Evolutionary conservation across 2,113 vertebrate genomes (phyloP).

Genomic region (Macaca mulatta): DNA sequence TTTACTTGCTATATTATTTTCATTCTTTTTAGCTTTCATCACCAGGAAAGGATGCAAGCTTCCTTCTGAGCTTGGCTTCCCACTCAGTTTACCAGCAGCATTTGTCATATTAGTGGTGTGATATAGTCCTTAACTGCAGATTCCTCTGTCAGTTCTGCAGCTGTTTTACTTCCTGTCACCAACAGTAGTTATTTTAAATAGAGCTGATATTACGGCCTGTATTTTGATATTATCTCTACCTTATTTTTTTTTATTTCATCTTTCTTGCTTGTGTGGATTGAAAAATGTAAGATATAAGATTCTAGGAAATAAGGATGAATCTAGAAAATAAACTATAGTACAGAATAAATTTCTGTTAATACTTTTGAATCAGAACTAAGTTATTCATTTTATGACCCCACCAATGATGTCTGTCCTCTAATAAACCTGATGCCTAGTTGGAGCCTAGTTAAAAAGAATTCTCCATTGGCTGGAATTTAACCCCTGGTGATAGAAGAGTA

Average conservation of each 20-base stretch:
- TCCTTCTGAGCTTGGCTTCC: not conserved
- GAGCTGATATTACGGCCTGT: not conserved
- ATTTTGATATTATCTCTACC: not conserved
- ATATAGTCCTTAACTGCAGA: not conserved
- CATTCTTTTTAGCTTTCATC: constrained; percentile 36
- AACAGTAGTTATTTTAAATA: constrained; percentile 40
- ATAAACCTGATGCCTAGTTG: not conserved
- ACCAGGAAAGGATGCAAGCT: not conserved
- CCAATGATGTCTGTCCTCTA: not conserved
- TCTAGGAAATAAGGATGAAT: not conserved
- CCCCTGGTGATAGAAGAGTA: not conserved
- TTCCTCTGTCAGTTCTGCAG: not conserved
- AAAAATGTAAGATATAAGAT: not conserved
- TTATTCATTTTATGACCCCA: not conserved
- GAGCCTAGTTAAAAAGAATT: not conserved
- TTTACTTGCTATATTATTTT: constrained; percentile 20
- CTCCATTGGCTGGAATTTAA: not conserved
- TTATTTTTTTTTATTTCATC: not conserved
- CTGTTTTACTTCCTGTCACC: not conserved
- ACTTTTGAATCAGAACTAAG: not conserved
- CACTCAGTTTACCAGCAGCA: not conserved
- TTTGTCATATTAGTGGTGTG: not conserved
- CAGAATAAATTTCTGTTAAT: not conserved
- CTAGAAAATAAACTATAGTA: not conserved
- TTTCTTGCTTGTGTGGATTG: not conserved